These are phyloP conservation scores for Erethizon dorsatum DNA, from an alignment of 2,797 vertebrate genomes.

Conservation along the genomic window DNA sequence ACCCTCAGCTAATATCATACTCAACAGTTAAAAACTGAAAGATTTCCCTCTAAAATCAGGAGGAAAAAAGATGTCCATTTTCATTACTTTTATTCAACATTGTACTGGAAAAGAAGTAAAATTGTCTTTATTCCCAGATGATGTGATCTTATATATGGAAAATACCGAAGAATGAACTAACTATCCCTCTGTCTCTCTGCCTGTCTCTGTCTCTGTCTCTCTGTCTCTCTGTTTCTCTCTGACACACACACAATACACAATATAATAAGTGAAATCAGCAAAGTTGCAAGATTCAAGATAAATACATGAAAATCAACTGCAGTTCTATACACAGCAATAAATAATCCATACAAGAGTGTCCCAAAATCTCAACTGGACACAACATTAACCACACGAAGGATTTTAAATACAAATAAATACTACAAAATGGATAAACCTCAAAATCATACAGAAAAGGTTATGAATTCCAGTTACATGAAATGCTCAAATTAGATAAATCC, in stretches of 20 bases:
- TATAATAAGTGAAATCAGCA: not conserved
- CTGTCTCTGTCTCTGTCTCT: not conserved
- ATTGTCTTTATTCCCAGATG: not conserved
- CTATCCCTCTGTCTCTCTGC: not conserved
- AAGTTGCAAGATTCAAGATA: not conserved
- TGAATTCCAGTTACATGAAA: slow-evolving; percentile 1
- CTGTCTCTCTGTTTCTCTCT: not conserved
- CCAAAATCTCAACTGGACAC: not conserved
- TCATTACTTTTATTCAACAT: not conserved
- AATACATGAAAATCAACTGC: slow-evolving; percentile 10
- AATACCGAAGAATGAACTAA: not conserved
- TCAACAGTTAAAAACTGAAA: not conserved
- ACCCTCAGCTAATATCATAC: not conserved
- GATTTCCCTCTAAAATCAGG: not conserved
- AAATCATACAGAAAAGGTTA: slow-evolving; percentile 37
- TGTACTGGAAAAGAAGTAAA: slow-evolving; percentile 6
- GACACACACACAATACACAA: not conserved
- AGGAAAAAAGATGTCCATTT: not conserved
- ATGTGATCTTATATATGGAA: not conserved
- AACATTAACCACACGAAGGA: not conserved
- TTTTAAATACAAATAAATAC: slow-evolving; percentile 16
- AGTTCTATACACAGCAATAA: not conserved
- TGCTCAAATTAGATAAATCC: slow-evolving; percentile 8
- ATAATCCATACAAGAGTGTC: not conserved
- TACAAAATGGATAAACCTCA: slow-evolving; percentile 28